phyloP scores from a whole-genome alignment of 1,140 invertebrate species.

The Camponotus floridanus region DNA sequence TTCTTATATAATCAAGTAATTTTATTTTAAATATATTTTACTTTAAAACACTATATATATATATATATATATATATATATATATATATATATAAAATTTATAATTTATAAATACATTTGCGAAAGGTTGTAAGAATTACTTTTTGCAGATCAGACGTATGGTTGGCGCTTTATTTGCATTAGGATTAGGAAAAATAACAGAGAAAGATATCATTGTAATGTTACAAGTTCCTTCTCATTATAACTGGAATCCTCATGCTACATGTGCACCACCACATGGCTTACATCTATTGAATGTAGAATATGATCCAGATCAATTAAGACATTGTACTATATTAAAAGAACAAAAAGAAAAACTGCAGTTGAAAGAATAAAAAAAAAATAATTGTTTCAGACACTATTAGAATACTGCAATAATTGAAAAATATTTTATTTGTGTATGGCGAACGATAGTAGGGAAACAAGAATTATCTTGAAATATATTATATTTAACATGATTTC shows the following conservation, averaged over 20 bases:
- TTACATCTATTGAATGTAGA: conserved; percentile 90
- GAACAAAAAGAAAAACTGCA: not conserved
- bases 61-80: no score
- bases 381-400: conserved; percentile 14
- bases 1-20: conserved; percentile 92
- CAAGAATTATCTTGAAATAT: not conserved
- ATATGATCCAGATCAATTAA: conserved; percentile 88
- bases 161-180: conserved; percentile 88
- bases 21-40: not conserved
- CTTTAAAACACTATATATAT: conserved; percentile 9
- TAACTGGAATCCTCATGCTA: conserved; percentile 88
- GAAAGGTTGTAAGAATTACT: conserved; percentile 50
- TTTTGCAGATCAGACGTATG: conserved; percentile 90
- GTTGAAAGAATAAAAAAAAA: conserved; percentile 12
- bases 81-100: no score
- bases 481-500: not conserved
- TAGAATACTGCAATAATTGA: not conserved
- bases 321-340: conserved; percentile 73
- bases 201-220: conserved; percentile 90
- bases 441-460: not conserved
- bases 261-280: conserved; percentile 88
- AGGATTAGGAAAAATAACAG: conserved; percentile 87
- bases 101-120: conserved; percentile 54
- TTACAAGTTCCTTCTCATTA: conserved; percentile 90
- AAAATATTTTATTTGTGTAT: not conserved